phyloP scores from a whole-genome alignment of 2,113 vertebrate species.

The Vidua macroura region DNA sequence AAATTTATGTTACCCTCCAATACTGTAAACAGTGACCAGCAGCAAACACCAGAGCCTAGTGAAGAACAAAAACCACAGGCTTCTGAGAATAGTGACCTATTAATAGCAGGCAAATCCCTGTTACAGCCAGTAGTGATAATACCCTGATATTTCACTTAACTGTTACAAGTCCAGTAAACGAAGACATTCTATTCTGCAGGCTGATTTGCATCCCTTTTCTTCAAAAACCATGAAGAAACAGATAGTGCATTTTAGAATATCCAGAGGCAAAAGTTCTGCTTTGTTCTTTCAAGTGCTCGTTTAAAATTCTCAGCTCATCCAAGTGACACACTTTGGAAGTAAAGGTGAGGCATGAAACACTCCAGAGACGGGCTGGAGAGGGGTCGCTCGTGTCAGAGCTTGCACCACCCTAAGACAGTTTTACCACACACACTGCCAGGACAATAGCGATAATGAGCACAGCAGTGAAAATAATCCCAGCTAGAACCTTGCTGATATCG shows the following conservation, averaged over 20 bases:
- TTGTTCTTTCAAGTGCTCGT: neutral
- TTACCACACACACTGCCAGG: slow-evolving; percentile 88
- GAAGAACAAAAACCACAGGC: slow-evolving; percentile 40
- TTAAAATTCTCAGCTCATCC: neutral
- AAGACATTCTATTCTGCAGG: neutral
- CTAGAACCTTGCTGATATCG: slow-evolving; percentile 81
- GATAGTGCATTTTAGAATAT: neutral
- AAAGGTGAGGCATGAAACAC: neutral
- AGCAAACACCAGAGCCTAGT: slow-evolving; percentile 40
- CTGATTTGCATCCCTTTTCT: neutral
- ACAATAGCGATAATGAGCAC: slow-evolving; percentile 86
- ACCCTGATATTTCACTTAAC: slow-evolving; percentile 60
- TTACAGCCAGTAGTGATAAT: slow-evolving; percentile 62
- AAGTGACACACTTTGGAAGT: neutral
- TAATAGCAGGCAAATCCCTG: slow-evolving; percentile 75
- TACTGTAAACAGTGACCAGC: slow-evolving; percentile 56
- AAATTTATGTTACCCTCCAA: neutral
- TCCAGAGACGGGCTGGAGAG: neutral
- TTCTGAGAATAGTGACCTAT: slow-evolving; percentile 61
- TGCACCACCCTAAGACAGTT: slow-evolving; percentile 76
- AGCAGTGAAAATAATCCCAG: slow-evolving; percentile 83
- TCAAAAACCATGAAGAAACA: neutral
- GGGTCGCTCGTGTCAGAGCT: neutral
- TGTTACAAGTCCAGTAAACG: slow-evolving; percentile 19
- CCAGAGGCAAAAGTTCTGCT: neutral